phyloP scores from a whole-genome alignment of 1,140 invertebrate genomes.

The Daktulosphaira vitifoliae region DNA sequence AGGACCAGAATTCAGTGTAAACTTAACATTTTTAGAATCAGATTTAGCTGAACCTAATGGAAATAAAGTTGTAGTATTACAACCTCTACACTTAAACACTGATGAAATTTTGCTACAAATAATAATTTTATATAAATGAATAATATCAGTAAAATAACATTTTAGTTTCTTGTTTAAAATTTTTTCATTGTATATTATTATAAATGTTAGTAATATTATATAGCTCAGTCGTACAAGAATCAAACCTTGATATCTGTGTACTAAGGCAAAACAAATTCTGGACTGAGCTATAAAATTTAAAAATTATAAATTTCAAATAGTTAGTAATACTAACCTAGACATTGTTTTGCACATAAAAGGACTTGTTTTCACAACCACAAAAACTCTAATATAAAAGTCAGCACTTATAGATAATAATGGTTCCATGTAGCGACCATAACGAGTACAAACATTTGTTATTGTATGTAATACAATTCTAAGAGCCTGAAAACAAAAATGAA shows the following conservation, averaged over 20 bases:
- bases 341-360: slow-evolving; percentile 75
- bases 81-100: slow-evolving; percentile 82
- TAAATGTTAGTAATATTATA: no score
- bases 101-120: slow-evolving; percentile 64
- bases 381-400: slow-evolving; percentile 95
- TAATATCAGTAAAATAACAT: no score
- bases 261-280: no score
- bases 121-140: background rate
- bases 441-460: slow-evolving; percentile 82
- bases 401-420: slow-evolving; percentile 86
- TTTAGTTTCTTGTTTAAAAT: no score
- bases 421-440: slow-evolving; percentile 85
- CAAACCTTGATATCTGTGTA: no score
- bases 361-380: slow-evolving; percentile 74
- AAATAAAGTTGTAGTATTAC: slow-evolving; percentile 68
- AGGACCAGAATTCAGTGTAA: slow-evolving; percentile 57
- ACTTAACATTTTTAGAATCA: slow-evolving; percentile 54
- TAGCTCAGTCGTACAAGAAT: no score
- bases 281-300: no score
- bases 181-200: no score
- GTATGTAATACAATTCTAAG: slow-evolving; percentile 84
- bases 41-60: slow-evolving; percentile 57
- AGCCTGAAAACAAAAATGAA: slow-evolving; percentile 51
- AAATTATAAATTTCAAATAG: no score
- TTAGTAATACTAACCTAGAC: slow-evolving; percentile 64